A percentile compares a stretch with the other conserved stretches of the same genome.
Evolutionary conservation across 2,888 invertebrate species (phyloP).

Genomic region (Tenthredo scrophulariae): DNA sequence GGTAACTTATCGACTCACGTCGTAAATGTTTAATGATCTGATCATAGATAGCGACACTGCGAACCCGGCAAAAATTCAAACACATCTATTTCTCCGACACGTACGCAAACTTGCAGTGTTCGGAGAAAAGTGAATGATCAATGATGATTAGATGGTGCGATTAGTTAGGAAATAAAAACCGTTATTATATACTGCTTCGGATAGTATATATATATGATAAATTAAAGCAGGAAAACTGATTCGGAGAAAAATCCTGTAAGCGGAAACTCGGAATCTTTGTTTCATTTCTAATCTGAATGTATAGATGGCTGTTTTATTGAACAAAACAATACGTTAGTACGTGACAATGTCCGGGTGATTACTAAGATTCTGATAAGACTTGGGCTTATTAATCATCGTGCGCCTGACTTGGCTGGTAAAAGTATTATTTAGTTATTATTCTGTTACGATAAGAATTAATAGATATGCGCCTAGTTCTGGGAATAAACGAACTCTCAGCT

Average conservation of each 20-base stretch:
- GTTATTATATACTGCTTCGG: neutral
- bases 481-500: neutral
- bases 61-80: neutral
- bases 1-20: neutral
- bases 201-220: neutral
- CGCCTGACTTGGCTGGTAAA: neutral
- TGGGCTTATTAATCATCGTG: neutral
- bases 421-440: neutral
- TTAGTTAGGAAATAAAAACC: neutral
- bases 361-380: neutral
- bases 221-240: neutral
- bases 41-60: constrained; percentile 13
- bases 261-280: neutral
- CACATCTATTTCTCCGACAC: neutral
- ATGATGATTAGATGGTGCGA: neutral
- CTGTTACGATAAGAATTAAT: constrained; percentile 1
- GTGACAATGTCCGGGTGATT: neutral
- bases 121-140: neutral
- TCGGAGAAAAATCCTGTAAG: neutral
- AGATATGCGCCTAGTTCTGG: neutral
- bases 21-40: neutral
- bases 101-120: neutral
- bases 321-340: neutral
- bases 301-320: neutral
- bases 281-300: neutral